Base-by-base conservation (phyloP, 2,888 invertebrate species). In the Stegana nigrithorax region DNA sequence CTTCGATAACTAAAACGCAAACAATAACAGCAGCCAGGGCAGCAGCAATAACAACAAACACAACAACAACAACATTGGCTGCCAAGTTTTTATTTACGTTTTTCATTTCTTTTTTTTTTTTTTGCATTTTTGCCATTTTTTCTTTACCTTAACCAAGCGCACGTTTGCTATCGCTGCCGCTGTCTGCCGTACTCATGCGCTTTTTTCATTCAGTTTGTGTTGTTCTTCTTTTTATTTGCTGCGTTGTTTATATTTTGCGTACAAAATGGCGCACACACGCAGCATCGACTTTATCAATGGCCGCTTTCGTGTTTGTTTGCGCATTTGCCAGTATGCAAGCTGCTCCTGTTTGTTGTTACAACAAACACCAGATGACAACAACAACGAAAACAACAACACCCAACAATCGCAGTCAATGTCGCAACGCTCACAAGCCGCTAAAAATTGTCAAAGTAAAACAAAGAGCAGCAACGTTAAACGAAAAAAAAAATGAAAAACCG, bases 1-100 rank as follows among this genome's bases (percentile, higher is more conserved):
- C 39, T 25, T 50, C 50, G 26, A 50, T 50, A 50, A 50, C 50
- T 50, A 21, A 12, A 25, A 50, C 19, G 26, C 17, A 19, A 50
- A 25, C n/a, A 50, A 39, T 2, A 26, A 50, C 25, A 50, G n/a
- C 25, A 50, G 26, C n/a, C 17, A 6, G 3, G 4, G 26, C 23
- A 45, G 0, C n/a, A 45, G 23, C 21, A 12, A 3, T 45, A 23
- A 45, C 7, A 23, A 45, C 23, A 23, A 45, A 17, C 12, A 19
- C 23, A 45, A 45, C 10, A 45, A 39, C 32, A 32, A 5, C 32
- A 32, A 39, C n/a, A 39, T 39, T 17, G n/a, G 39, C 17, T 39
- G 39, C 39, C 39, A 39, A 39, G 5, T 39, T 39, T 39, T 39
- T 39, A 2, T 3, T n/a, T n/a, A n/a, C n/a, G n/a, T n/a, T n/a